These are phyloP conservation scores for Lytechinus pictus DNA, from an alignment of 35 echinoderm and acorn worm species.

Conservation along the genomic window DNA sequence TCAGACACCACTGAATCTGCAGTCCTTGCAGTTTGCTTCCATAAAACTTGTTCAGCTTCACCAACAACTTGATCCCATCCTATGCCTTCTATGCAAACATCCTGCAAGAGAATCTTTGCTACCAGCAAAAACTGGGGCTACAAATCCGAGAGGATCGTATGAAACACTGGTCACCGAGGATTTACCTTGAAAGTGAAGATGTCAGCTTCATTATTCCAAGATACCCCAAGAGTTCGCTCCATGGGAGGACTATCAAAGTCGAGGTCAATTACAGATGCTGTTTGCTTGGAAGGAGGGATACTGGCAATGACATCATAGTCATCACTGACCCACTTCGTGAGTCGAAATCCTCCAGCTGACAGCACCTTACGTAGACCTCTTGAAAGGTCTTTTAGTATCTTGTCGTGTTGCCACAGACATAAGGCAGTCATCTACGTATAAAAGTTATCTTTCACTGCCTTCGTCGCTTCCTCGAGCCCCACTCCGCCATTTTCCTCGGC, in stretches of 20 bases:
- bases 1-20: neutral
- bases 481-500: conserved; percentile 49
- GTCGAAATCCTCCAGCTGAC: conserved; percentile 65
- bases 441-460: conserved; percentile 50
- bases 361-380: conserved; percentile 47
- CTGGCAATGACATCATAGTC: conserved; percentile 57
- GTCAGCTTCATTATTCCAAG: conserved; percentile 61
- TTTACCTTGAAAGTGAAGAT: conserved; percentile 53
- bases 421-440: conserved; percentile 68
- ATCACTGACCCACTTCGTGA: conserved; percentile 80
- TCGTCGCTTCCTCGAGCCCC: conserved; percentile 24
- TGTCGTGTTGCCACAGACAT: conserved; percentile 47
- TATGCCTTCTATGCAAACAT: conserved; percentile 30
- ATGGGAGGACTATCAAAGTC: conserved; percentile 49
- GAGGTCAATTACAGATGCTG: conserved; percentile 65
- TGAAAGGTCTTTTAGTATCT: conserved; percentile 41
- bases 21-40: neutral
- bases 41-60: neutral
- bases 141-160: conserved; percentile 79
- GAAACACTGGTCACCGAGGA: conserved; percentile 51
- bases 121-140: conserved; percentile 40
- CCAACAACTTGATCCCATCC: conserved; percentile 64
- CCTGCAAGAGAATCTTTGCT: conserved; percentile 72
- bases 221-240: conserved; percentile 78
- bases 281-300: conserved; percentile 52